phyloP scores from a whole-genome alignment of 1,140 invertebrate species.

The Zophobas atratus region DNA sequence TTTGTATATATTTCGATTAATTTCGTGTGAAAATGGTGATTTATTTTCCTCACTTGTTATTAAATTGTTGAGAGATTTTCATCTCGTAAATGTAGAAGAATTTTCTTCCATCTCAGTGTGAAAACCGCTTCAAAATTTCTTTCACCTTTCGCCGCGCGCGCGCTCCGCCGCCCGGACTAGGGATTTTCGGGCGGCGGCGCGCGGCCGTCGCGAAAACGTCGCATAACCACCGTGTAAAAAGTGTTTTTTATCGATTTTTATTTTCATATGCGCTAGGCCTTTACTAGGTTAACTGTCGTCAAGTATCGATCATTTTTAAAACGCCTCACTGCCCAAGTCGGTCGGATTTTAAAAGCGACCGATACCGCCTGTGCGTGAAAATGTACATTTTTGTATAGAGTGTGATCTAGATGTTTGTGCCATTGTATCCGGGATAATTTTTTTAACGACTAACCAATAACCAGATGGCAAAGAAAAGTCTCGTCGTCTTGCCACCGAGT shows the following conservation, averaged over 20 bases:
- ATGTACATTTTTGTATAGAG: conserved; percentile 51
- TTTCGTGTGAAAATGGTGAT: conserved; percentile 19
- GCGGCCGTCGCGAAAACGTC: too few relatives aligned
- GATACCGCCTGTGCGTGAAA: conserved; percentile 27
- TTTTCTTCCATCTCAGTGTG: conserved; percentile 50
- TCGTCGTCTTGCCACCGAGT: conserved; percentile 23
- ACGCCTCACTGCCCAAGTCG: conserved; percentile 24
- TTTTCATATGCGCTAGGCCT: conserved; percentile 40
- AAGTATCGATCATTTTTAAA: conserved; percentile 22
- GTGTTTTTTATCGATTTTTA: conserved; percentile 36
- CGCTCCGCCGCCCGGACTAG: too few relatives aligned
- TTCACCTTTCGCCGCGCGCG: background rate
- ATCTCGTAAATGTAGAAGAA: conserved; percentile 52
- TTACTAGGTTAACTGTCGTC: conserved; percentile 39
- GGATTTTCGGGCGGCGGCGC: too few relatives aligned
- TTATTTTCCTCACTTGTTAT: background rate
- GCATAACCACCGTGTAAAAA: background rate
- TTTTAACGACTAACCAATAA: conserved; percentile 13
- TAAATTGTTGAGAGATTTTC: conserved; percentile 47
- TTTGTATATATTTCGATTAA: conserved; percentile 53
- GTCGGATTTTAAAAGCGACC: conserved; percentile 26
- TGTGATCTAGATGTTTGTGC: conserved; percentile 50
- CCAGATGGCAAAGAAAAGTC: conserved; percentile 24
- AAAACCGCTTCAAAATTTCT: conserved; percentile 28
- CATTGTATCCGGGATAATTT: conserved; percentile 33